A percentile compares a stretch with the other conserved stretches of the same genome.
Conservation (phyloP, 2,113 vertebrate species). For the Nothoprocta perdicaria region DNA sequence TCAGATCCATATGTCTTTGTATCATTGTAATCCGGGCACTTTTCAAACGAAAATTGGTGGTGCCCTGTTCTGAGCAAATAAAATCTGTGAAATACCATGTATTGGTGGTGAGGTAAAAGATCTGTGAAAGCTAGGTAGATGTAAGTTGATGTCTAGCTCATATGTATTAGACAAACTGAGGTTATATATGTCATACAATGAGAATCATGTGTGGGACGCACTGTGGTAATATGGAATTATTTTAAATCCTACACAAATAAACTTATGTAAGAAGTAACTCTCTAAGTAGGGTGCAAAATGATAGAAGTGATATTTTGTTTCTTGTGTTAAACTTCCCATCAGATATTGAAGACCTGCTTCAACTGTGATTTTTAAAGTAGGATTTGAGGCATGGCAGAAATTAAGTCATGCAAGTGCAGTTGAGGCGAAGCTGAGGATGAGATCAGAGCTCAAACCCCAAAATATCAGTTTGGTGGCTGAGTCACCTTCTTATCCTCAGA, state of each 20-base stretch:
- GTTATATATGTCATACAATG: neutral
- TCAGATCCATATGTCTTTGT: neutral
- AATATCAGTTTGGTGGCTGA: neutral
- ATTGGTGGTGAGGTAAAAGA: neutral
- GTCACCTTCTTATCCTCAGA: neutral
- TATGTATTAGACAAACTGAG: accelerated
- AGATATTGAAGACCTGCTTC: neutral
- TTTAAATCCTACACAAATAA: too few species aligned
- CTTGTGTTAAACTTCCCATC: neutral
- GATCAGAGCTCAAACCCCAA: neutral
- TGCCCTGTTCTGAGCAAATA: neutral
- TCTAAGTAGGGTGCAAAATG: neutral
- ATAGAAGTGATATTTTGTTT: neutral
- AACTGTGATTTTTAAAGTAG: neutral
- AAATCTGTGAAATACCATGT: neutral
- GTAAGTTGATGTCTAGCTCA: neutral
- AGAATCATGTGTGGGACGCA: accelerated
- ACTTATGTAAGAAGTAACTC: too few species aligned
- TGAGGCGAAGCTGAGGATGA: neutral
- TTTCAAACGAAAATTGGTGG: neutral
- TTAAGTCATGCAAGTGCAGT: neutral
- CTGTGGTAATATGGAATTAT: neutral
- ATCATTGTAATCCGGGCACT: neutral
- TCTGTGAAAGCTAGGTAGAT: neutral
- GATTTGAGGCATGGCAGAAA: neutral